These are phyloP conservation scores for Ptilonorhynchus violaceus DNA, from an alignment of 2,113 vertebrate genomes.

Conservation along the genomic window DNA sequence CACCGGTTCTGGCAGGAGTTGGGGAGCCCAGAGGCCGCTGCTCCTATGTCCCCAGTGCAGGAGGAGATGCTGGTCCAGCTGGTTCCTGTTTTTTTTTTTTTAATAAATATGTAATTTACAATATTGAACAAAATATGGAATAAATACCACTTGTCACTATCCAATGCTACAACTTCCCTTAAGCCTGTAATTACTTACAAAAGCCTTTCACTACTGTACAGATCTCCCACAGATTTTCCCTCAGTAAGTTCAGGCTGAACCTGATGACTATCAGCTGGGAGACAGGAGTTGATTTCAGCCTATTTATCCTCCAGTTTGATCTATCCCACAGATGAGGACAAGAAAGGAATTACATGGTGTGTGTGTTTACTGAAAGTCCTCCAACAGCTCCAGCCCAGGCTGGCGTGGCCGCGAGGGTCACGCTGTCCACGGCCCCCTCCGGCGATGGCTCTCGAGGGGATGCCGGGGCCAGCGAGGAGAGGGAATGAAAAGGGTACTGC, in stretches of 20 bases:
- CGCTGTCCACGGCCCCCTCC: accelerated
- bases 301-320: not conserved
- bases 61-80: not conserved
- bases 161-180: not conserved
- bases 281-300: not conserved
- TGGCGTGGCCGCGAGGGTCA: accelerated
- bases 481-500: accelerated
- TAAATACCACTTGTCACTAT: constrained; percentile 48
- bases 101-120: constrained; percentile 2
- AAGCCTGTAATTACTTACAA: constrained; percentile 41
- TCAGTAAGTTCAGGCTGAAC: not conserved
- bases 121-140: constrained; percentile 33
- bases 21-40: not conserved
- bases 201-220: not conserved
- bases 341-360: too few species aligned
- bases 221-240: not conserved
- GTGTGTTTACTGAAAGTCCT: accelerated
- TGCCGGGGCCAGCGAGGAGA: not conserved
- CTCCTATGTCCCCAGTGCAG: accelerated
- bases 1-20: accelerated
- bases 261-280: not conserved
- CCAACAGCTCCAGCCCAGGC: not conserved
- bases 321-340: not conserved
- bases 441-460: accelerated
- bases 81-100: not conserved